phyloP scores from a whole-genome alignment of 2,888 invertebrate genomes.

The Zaprionus lineosus region DNA sequence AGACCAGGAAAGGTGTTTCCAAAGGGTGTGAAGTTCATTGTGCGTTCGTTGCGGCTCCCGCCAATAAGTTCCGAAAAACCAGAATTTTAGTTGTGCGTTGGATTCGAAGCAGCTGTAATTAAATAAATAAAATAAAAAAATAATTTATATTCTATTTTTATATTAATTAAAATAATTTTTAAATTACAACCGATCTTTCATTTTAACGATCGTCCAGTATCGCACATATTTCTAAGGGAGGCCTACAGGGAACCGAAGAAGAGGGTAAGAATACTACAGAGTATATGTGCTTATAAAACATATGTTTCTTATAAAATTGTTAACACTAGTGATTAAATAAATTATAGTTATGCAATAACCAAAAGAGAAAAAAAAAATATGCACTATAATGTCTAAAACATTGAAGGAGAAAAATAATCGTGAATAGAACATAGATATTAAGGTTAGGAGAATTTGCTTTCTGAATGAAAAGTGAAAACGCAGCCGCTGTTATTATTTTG shows the following conservation, averaged over 20 bases:
- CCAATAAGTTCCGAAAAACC: conserved; percentile 2
- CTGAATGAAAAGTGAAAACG: conserved; percentile 68
- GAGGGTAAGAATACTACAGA: too few relatives aligned
- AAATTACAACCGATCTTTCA: too few relatives aligned
- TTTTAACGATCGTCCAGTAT: background rate
- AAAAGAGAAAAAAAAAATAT: too few relatives aligned
- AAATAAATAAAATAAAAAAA: background rate
- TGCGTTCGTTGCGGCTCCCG: conserved; percentile 42
- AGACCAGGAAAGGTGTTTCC: conserved; percentile 90
- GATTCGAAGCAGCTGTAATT: conserved; percentile 18
- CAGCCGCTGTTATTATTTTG: conserved; percentile 63
- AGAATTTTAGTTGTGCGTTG: conserved; percentile 18
- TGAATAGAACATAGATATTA: conserved; percentile 18
- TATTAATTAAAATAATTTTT: too few relatives aligned
- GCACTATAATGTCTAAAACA: too few relatives aligned
- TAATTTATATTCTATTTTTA: background rate
- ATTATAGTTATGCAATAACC: too few relatives aligned
- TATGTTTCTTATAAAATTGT: background rate
- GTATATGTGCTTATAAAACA: background rate
- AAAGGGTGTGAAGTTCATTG: conserved; percentile 94
- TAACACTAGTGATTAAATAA: background rate
- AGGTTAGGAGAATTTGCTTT: conserved; percentile 35
- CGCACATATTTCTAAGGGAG: too few relatives aligned
- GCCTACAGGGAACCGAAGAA: too few relatives aligned
- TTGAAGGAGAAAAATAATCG: background rate